Conservation (phyloP, 2,113 vertebrate species). For the Serilophus lunatus region DNA sequence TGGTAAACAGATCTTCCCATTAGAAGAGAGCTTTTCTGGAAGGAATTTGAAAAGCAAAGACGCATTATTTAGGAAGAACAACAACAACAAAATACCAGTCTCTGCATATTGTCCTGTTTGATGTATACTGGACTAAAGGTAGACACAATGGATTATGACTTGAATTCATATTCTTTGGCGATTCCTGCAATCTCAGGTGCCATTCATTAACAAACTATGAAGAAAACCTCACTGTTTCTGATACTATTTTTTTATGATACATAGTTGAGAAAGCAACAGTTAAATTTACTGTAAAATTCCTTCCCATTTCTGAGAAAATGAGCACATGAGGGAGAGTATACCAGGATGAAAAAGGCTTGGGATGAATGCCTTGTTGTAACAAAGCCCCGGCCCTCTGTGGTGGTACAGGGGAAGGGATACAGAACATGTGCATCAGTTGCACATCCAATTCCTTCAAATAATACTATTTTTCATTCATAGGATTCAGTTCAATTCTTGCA, state of each 20-base stretch:
- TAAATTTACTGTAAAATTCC: neutral
- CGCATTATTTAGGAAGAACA: neutral
- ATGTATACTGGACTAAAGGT: neutral
- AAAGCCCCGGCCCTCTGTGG: neutral
- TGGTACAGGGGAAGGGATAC: too few species aligned
- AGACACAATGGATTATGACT: neutral
- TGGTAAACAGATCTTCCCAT: neutral
- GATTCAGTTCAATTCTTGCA: neutral
- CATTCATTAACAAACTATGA: neutral
- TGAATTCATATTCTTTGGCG: neutral
- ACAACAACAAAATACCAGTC: neutral
- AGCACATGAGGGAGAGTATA: neutral
- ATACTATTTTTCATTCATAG: neutral
- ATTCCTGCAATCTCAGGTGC: neutral
- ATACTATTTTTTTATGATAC: neutral
- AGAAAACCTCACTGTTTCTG: neutral
- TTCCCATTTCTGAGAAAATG: neutral
- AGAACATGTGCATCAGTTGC: neutral
- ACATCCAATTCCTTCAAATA: neutral
- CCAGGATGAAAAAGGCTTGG: neutral
- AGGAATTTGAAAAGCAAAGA: neutral
- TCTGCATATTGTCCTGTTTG: neutral
- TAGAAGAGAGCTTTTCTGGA: neutral
- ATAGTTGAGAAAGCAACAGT: neutral
- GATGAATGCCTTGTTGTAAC: neutral